Base-by-base conservation (phyloP, 1,140 invertebrate species). In the Marisa cornuarietis region DNA sequence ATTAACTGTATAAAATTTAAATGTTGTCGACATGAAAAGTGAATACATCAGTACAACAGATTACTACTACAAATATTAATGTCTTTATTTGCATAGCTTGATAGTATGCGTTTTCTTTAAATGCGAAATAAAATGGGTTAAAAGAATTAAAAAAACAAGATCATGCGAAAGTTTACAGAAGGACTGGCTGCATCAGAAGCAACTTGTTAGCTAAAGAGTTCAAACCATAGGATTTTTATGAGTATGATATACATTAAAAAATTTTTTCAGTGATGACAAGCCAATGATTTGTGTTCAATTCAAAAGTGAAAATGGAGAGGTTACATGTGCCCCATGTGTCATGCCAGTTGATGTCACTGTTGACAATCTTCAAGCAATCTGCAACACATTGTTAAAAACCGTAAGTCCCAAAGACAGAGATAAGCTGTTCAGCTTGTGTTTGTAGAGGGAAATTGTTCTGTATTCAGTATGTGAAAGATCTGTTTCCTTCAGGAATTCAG, bases 301-400 rank as follows among this genome's bases (percentile, higher is more conserved):
- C 84, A 95, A 96, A 90, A 96, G 95, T 14, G 97, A 98, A 85
- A 94, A 93, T 42, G 97, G 96, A 13, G 96, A 98, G 92, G 91
- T 94, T 83, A 92, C 94, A 2, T 96, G 96, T 16, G 94, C 95
- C 84, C 94, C 96, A 22, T 93, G 99, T 83, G 96, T 98, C 89
- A 83, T 95, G 7, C 96, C 96, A 9, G 83, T 95, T 20, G 93
- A 95, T 81, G 94, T 97, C 68, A 96, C 94, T 22, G 93, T 94
- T 62, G 94, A 96, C 79, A 95, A 98, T 90, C 91, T 99, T 62
- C 95, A 96, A 85, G 90, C 95, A 16, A 95, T 99, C 83, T 98
- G 96, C 86, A 99, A 99, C 93, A 94, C 95, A 54, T 90, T 99
- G 18, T 90, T 99, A n/a, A 92, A 96, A 91, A 94, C 97, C 90